Conservation (phyloP, 2,797 vertebrate genomes). For the Platalea minor region DNA sequence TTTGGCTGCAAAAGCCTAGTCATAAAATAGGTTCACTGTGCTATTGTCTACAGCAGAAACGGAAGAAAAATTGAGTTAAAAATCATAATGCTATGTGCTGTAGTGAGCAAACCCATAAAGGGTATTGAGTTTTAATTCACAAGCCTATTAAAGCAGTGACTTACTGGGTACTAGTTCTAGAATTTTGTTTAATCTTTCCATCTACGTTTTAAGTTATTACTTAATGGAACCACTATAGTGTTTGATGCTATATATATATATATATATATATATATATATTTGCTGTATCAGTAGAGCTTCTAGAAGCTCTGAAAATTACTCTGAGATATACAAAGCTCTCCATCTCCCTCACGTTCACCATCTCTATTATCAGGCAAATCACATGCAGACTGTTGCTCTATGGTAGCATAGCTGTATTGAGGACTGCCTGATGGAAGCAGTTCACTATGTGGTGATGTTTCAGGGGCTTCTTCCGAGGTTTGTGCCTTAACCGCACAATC, state of each 20-base stretch:
- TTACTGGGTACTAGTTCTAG: background rate
- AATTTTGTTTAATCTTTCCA: background rate
- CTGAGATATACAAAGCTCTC: no score
- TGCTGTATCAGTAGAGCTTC: no score
- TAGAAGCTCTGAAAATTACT: no score
- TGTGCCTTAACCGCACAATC: no score
- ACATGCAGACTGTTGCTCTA: constrained; percentile 72
- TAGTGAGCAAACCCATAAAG: background rate
- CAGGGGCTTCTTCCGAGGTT: background rate
- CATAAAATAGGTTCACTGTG: background rate
- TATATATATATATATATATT: no score
- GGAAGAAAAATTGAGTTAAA: background rate
- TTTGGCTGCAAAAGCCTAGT: background rate
- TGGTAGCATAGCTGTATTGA: constrained; percentile 75
- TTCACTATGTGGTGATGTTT: constrained; percentile 72
- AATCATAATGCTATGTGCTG: background rate
- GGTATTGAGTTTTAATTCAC: background rate
- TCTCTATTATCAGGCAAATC: constrained; percentile 69
- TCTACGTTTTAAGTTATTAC: background rate
- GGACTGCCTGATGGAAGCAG: constrained; percentile 76
- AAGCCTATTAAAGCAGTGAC: background rate
- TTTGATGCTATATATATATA: no score
- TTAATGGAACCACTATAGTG: background rate
- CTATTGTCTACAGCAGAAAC: constrained; percentile 12
- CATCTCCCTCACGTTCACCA: constrained; percentile 3